Evolutionary conservation across 2,113 vertebrate genomes (phyloP).

Genomic region (Sigmodon hispidus): DNA sequence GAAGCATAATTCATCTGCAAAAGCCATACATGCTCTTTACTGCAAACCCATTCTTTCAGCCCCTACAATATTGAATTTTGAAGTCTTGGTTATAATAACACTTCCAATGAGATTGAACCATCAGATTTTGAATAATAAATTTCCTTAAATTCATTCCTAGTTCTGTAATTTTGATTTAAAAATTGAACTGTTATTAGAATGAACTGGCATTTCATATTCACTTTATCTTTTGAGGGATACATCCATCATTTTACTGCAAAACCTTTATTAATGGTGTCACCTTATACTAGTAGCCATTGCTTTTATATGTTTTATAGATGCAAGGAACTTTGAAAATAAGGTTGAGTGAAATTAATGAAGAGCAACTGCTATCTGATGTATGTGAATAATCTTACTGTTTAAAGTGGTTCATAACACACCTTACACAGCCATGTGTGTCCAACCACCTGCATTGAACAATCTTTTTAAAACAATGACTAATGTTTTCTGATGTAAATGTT

Average conservation of each 20-base stretch:
- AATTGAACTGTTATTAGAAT: background rate
- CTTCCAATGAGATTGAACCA: background rate
- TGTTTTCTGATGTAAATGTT: background rate
- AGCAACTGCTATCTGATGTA: background rate
- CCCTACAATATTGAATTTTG: background rate
- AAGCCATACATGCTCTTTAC: too few relatives aligned
- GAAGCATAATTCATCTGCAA: background rate
- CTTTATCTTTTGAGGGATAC: background rate
- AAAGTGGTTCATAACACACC: background rate
- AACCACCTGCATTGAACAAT: background rate
- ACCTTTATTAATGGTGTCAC: background rate
- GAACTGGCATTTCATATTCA: background rate
- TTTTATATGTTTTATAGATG: background rate
- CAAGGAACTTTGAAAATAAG: background rate
- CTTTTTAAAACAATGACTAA: background rate
- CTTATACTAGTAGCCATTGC: background rate
- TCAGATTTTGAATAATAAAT: background rate
- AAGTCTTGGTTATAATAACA: background rate
- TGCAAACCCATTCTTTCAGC: too few relatives aligned
- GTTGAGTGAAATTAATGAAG: background rate
- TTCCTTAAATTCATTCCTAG: background rate
- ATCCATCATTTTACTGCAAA: background rate
- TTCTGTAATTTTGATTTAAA: constrained; percentile 20
- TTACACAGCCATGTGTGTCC: background rate
- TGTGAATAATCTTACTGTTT: background rate